Evolutionary conservation across 2,888 invertebrate genomes (phyloP).

Genomic region (Chrysotoxum bicinctum): DNA sequence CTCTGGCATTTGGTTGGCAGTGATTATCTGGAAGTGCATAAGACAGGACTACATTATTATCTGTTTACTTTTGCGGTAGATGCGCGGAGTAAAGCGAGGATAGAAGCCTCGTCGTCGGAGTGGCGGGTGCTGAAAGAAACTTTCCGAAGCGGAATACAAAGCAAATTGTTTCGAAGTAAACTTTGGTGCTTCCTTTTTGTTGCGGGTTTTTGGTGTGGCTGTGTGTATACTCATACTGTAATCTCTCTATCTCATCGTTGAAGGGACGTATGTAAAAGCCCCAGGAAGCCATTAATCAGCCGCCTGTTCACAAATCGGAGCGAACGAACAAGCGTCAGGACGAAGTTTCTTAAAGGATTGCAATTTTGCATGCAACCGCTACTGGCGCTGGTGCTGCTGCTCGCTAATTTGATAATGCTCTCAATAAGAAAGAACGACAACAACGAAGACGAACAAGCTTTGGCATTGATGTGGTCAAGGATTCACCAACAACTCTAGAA

Average conservation of each 20-base stretch:
- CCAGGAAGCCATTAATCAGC: constrained; percentile 72
- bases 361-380: constrained; percentile 71
- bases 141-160: constrained; percentile 58
- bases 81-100: background rate
- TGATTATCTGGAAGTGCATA: constrained; percentile 70
- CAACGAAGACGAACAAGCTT: constrained; percentile 8
- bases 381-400: constrained; percentile 4
- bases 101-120: background rate
- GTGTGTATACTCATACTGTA: background rate
- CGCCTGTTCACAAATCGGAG: constrained; percentile 71
- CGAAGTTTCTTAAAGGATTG: constrained; percentile 64
- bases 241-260: constrained; percentile 42
- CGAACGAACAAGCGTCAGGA: constrained; percentile 63
- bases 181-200: constrained; percentile 59
- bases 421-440: constrained; percentile 10
- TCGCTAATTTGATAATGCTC: constrained; percentile 66
- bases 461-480: constrained; percentile 72
- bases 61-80: constrained; percentile 46
- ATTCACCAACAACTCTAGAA: constrained; percentile 31
- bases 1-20: constrained; percentile 60
- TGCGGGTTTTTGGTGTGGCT: background rate
- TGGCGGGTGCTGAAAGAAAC: constrained; percentile 30
- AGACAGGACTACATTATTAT: constrained; percentile 59
- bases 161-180: constrained; percentile 72
- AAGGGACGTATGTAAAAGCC: constrained; percentile 43